Evolutionary conservation across 1,140 invertebrate genomes (phyloP), one percentile per base, ranked within the genome.

Genomic region (Sycophaga agraensis): DNA sequence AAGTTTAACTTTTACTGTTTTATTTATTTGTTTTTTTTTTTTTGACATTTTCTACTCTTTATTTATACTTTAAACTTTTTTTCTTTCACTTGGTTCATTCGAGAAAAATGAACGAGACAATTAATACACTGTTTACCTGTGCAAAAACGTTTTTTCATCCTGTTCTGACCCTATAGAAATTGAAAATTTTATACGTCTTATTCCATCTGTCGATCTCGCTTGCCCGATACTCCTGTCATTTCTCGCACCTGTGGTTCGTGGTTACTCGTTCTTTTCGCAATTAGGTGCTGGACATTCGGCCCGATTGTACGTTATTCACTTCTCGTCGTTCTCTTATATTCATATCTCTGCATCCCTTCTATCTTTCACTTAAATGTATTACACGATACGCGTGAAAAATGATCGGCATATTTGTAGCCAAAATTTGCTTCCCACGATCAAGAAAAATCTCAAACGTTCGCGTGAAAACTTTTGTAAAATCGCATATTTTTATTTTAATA

Each of bases 251-350:
- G 31, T 43, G 28, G 11, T 28, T 46, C 17, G 17, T 22, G 31
- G 26, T 48, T 22, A 22, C 31, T 17, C 19, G 37, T n/a, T 50
- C 31, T 12, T 22, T 40, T 63, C 12, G 43, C 34, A 24, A 56
- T 56, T 14, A 48, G 26, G 37, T 48, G 53, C 46, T 63, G 60
- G 53, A 63, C 42, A 63, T 63, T 56, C 60, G 60, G 35, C 19
- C 24, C 37, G 45, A 63, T 56, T 63, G 17, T 50, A 55, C 53
- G 24, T 56, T 62, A 24, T 56, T 12, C 16, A 31, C 35, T 7
- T 14, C 24, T 48, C 42, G 40, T 42, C n/a, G n/a, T 50, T 12
- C 19, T 42, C 42, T 2, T n/a, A 39, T 17, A 4, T 45, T 40
- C 50, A 9, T 26, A 19, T 57, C 9, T 31, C 11, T 31, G 28